Evolutionary conservation across 1,140 invertebrate genomes (phyloP).

Genomic region (Holotrichia oblita): DNA sequence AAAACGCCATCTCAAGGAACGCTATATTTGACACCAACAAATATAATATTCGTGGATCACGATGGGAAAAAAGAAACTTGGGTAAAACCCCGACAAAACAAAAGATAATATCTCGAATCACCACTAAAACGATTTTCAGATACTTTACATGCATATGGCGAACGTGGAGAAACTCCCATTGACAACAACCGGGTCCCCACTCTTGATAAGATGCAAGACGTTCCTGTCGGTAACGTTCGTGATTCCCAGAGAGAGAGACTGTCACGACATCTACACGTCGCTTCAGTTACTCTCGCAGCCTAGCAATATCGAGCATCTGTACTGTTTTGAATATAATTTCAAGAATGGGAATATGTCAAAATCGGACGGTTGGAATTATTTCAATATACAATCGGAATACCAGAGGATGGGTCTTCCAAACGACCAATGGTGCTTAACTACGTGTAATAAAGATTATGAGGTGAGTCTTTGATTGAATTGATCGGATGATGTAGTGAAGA

Average conservation of each 20-base stretch:
- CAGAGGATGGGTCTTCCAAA: slow-evolving; percentile 94
- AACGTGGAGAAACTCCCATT: slow-evolving; percentile 90
- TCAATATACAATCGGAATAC: slow-evolving; percentile 90
- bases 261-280: slow-evolving; percentile 92
- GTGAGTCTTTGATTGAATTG: slow-evolving; percentile 56
- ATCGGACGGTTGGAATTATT: slow-evolving; percentile 90
- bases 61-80: slow-evolving; percentile 96
- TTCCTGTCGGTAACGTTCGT: slow-evolving; percentile 96
- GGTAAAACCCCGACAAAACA: slow-evolving; percentile 70
- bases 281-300: slow-evolving; percentile 90
- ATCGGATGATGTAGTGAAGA: too few relatives aligned
- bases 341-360: slow-evolving; percentile 79
- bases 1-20: slow-evolving; percentile 89
- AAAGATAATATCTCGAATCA: not conserved
- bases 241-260: slow-evolving; percentile 94
- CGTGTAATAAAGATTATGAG: slow-evolving; percentile 92
- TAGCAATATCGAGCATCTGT: slow-evolving; percentile 86
- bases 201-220: slow-evolving; percentile 95
- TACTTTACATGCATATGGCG: slow-evolving; percentile 93
- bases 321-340: slow-evolving; percentile 92
- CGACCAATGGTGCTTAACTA: slow-evolving; percentile 89
- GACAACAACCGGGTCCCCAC: slow-evolving; percentile 89
- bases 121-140: slow-evolving; percentile 66
- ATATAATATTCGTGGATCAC: slow-evolving; percentile 95
- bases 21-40: slow-evolving; percentile 94